Conservation (phyloP, 2,888 invertebrate species). For the Melanotus villosus region DNA sequence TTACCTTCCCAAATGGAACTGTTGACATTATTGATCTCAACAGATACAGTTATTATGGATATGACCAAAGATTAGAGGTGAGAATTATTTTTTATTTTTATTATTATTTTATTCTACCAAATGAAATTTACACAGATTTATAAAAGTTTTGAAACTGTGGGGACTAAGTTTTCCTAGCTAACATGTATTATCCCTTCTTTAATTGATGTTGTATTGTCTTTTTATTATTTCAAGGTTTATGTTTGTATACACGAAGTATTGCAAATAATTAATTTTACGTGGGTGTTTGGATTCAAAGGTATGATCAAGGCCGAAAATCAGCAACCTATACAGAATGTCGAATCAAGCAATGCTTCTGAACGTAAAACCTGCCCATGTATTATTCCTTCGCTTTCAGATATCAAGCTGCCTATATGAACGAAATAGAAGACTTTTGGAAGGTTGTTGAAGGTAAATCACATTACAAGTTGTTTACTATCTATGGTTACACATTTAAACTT, state of each 20-base stretch:
- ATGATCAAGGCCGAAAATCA: slow-evolving; percentile 73
- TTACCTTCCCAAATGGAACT: slow-evolving; percentile 76
- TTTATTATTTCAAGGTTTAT: no score
- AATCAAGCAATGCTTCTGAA: slow-evolving; percentile 48
- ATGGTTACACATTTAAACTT: no score
- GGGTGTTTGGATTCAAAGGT: slow-evolving; percentile 74
- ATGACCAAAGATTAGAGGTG: slow-evolving; percentile 78
- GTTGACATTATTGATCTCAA: slow-evolving; percentile 76
- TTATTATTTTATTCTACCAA: no score
- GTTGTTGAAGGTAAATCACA: slow-evolving; percentile 68
- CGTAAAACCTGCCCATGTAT: not conserved
- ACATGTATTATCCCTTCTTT: no score
- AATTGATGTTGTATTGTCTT: no score
- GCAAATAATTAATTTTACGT: no score
- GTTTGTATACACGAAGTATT: no score
- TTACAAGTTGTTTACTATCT: no score
- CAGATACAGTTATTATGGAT: slow-evolving; percentile 75
- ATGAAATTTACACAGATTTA: no score
- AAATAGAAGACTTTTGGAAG: slow-evolving; percentile 76
- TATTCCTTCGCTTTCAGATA: slow-evolving; percentile 74
- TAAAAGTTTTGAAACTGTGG: no score
- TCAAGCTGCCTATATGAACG: slow-evolving; percentile 69
- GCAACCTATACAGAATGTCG: slow-evolving; percentile 69
- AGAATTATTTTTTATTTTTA: no score
- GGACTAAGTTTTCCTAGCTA: no score